A percentile compares a stretch with the other conserved stretches of the same genome.
phyloP scores from a whole-genome alignment of 1,140 invertebrate species.

The Hyposmocoma kahamanoa region DNA sequence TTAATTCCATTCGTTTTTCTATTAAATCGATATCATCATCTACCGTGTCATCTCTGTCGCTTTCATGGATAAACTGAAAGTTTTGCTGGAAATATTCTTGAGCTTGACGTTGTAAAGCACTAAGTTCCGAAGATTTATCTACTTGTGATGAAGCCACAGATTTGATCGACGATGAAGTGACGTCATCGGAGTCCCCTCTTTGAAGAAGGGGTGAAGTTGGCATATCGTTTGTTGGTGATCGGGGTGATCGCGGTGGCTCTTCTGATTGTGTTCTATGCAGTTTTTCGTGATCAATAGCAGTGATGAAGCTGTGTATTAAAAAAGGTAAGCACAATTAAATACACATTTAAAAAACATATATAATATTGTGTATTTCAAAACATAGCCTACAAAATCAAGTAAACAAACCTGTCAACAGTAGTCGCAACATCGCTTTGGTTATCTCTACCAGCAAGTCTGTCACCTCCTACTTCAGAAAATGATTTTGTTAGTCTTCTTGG shows the following conservation, averaged over 20 bases:
- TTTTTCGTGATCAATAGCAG: constrained; percentile 81
- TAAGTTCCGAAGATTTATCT: constrained; percentile 64
- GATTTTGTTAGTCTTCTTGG: constrained; percentile 85
- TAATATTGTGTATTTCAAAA: neutral
- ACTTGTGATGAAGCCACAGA: constrained; percentile 58
- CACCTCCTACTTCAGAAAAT: constrained; percentile 84
- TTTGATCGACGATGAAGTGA: constrained; percentile 60
- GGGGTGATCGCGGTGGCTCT: constrained; percentile 83
- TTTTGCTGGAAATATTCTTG: constrained; percentile 73
- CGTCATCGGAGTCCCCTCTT: constrained; percentile 61
- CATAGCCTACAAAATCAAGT: neutral
- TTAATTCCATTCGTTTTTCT: constrained; percentile 71
- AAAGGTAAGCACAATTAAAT: constrained; percentile 8
- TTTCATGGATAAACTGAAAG: constrained; percentile 72
- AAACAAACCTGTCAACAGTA: constrained; percentile 44
- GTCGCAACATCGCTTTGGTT: constrained; percentile 39
- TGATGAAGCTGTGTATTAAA: constrained; percentile 59
- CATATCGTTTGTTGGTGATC: constrained; percentile 61
- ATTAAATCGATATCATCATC: constrained; percentile 71
- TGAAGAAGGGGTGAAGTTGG: constrained; percentile 45
- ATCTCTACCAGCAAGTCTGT: constrained; percentile 53
- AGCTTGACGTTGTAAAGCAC: constrained; percentile 55
- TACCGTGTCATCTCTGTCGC: constrained; percentile 70
- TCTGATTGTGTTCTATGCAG: constrained; percentile 88
- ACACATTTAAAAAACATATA: neutral